Evolutionary conservation across 2,113 vertebrate species (phyloP).

Genomic region (Crypturellus undulatus): DNA sequence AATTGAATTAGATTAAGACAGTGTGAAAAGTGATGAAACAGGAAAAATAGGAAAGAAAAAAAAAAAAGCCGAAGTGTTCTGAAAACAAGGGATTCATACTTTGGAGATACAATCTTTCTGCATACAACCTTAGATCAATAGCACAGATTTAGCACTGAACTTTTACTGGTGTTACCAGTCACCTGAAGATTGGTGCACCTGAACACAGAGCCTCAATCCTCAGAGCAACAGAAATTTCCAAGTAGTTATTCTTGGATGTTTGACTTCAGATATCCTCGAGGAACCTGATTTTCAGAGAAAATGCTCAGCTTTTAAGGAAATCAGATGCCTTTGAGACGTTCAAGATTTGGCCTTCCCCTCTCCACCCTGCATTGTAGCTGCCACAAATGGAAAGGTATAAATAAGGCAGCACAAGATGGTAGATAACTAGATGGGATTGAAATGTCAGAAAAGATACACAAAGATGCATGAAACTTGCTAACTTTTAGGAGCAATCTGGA

Average conservation of each 20-base stretch:
- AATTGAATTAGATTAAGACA: background rate
- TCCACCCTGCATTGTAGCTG: background rate
- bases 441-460: background rate
- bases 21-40: slow-evolving; percentile 6
- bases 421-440: background rate
- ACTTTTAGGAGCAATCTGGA: background rate
- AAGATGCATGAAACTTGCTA: background rate
- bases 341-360: background rate
- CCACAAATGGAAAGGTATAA: background rate
- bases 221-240: background rate
- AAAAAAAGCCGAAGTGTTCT: background rate
- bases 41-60: slow-evolving; percentile 7
- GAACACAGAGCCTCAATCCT: background rate
- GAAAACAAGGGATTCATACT: background rate
- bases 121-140: fast-evolving
- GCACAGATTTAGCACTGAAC: background rate
- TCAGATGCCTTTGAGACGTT: background rate
- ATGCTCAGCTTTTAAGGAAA: background rate
- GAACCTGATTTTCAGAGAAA: slow-evolving; percentile 29
- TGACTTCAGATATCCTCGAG: background rate
- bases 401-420: background rate
- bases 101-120: background rate
- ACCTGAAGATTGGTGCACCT: background rate
- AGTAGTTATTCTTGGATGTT: background rate
- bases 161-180: background rate